phyloP scores from a whole-genome alignment of 2,113 vertebrate species.

The Empidonax traillii region DNA sequence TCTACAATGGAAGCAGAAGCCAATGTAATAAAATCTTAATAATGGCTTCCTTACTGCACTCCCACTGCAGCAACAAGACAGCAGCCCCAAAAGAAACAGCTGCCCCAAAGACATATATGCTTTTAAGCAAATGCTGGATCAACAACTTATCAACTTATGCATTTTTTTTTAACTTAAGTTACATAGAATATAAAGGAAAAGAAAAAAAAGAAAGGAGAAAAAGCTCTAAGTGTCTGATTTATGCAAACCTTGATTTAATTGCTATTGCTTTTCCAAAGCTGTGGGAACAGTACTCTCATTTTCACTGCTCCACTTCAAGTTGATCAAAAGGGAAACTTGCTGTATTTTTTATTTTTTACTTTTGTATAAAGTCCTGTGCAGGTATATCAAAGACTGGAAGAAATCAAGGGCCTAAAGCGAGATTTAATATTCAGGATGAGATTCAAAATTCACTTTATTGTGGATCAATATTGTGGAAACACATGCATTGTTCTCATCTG shows the following conservation, averaged over 20 bases:
- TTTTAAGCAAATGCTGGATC: not conserved
- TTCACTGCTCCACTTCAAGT: not conserved
- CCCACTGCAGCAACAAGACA: not conserved
- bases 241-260: not conserved
- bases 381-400: not conserved
- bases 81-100: not conserved
- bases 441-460: not conserved
- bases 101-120: not conserved
- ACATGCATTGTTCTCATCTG: not conserved
- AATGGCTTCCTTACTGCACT: not conserved
- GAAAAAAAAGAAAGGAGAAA: not conserved
- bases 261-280: not conserved
- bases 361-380: not conserved
- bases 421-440: not conserved
- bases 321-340: not conserved
- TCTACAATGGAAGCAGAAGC: not conserved
- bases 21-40: not conserved
- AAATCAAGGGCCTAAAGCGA: not conserved
- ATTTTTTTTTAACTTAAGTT: not conserved
- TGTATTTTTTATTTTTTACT: not conserved
- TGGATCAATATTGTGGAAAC: not conserved
- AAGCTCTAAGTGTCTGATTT: not conserved
- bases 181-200: not conserved
- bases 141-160: not conserved
- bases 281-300: not conserved